Conservation (phyloP, 2,113 vertebrate genomes). For the Ptyas mucosa region DNA sequence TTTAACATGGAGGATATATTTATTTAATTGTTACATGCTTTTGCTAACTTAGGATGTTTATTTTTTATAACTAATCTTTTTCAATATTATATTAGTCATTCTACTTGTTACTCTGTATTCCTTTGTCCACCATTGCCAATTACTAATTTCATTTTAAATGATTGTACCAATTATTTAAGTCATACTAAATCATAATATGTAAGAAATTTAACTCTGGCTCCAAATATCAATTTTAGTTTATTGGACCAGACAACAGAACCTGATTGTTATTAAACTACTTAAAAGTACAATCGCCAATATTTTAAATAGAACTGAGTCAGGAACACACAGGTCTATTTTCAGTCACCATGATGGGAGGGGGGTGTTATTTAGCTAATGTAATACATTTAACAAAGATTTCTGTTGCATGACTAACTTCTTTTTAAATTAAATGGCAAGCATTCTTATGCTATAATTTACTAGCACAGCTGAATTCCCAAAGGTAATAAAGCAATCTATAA, state of each 20-base stretch:
- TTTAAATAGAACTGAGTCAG: conserved; percentile 18
- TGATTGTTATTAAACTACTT: not conserved
- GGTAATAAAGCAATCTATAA: conserved; percentile 36
- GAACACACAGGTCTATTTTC: conserved; percentile 9
- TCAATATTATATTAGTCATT: conserved; percentile 9
- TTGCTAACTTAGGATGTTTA: not conserved
- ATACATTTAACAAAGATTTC: conserved; percentile 33
- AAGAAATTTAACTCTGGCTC: conserved; percentile 20
- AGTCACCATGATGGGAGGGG: not conserved
- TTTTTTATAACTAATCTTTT: not conserved
- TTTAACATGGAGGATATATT: not conserved
- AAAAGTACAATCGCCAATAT: conserved; percentile 29
- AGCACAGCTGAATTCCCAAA: conserved; percentile 33
- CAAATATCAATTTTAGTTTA: conserved; percentile 10
- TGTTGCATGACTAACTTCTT: conserved; percentile 30
- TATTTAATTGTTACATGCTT: conserved; percentile 5
- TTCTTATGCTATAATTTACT: conserved; percentile 40
- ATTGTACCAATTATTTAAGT: conserved; percentile 1
- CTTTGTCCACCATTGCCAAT: conserved; percentile 19
- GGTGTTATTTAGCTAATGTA: conserved; percentile 30
- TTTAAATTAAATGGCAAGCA: conserved; percentile 35
- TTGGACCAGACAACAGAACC: conserved; percentile 12
- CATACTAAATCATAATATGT: conserved; percentile 6
- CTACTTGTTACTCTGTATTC: conserved; percentile 8
- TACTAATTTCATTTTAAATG: conserved; percentile 25